These are phyloP conservation scores for Phyllostomus hastatus DNA, from an alignment of 2,113 vertebrate species.

Conservation along the genomic window DNA sequence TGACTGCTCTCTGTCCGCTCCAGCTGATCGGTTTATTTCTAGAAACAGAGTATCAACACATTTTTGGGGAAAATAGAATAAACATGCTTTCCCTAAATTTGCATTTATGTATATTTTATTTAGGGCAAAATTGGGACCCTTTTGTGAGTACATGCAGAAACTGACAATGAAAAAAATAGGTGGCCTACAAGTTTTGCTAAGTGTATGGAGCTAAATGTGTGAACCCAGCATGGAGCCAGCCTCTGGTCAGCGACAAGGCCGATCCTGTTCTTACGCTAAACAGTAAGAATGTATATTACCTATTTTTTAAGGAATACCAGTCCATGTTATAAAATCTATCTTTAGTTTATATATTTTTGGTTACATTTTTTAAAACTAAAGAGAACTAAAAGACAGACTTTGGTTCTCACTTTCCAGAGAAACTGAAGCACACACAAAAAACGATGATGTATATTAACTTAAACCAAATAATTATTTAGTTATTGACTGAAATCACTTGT, in stretches of 20 bases:
- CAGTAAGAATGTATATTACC: not conserved
- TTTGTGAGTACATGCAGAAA: not conserved
- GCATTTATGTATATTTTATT: not conserved
- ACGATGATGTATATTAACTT: not conserved
- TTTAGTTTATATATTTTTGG: not conserved
- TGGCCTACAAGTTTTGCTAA: not conserved
- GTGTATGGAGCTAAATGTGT: not conserved
- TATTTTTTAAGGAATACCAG: not conserved
- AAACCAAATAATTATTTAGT: not conserved
- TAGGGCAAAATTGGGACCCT: not conserved
- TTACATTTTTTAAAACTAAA: not conserved
- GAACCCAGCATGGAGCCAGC: not conserved
- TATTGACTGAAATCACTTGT: not conserved
- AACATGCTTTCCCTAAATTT: not conserved
- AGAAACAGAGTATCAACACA: not conserved
- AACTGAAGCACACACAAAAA: not conserved
- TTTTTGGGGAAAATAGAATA: not conserved
- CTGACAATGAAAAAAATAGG: not conserved
- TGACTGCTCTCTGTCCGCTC: not conserved
- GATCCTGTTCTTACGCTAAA: no score
- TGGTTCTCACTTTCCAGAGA: conserved; percentile 26
- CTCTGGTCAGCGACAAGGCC: not conserved
- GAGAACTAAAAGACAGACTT: not conserved
- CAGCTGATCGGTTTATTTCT: not conserved
- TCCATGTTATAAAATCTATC: not conserved